Evolutionary conservation across 2,888 invertebrate genomes (phyloP).

Genomic region (Drosophila kambysellisi): DNA sequence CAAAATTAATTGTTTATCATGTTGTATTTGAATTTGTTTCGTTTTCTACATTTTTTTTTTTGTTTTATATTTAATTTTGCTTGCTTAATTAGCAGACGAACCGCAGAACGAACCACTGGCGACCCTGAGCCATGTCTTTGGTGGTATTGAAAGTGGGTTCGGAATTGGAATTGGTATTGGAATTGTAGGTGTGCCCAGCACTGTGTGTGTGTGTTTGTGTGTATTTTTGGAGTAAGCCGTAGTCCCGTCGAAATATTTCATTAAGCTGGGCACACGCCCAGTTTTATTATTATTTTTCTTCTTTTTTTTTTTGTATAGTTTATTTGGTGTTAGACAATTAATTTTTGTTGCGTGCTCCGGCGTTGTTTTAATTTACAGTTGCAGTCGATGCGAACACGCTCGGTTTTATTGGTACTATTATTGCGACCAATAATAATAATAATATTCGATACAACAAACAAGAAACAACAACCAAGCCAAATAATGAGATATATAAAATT

Average conservation of each 20-base stretch:
- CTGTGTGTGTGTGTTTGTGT: conserved; percentile 40
- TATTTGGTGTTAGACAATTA: conserved; percentile 84
- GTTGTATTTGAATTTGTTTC: conserved; percentile 74
- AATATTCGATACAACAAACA: conserved; percentile 11
- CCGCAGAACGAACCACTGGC: conserved; percentile 29
- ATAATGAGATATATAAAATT: conserved; percentile 2
- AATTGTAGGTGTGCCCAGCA: conserved; percentile 72
- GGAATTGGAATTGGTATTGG: conserved; percentile 25
- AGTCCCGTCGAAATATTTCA: conserved; percentile 40
- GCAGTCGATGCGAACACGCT: conserved; percentile 62
- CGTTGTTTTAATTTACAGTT: conserved; percentile 81
- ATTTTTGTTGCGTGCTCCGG: conserved; percentile 83
- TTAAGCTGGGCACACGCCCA: conserved; percentile 70
- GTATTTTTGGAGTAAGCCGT: conserved; percentile 37
- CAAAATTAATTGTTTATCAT: conserved; percentile 83
- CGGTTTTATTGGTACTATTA: conserved; percentile 57
- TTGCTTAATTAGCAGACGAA: conserved; percentile 75
- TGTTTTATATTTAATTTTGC: conserved; percentile 33
- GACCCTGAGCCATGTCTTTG: conserved; percentile 45
- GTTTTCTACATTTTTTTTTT: conserved; percentile 44
- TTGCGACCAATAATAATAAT: conserved; percentile 23
- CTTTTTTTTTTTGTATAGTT: conserved; percentile 52
- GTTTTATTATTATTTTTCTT: conserved; percentile 40
- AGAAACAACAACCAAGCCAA: neutral
- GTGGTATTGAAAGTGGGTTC: conserved; percentile 4